Base-by-base conservation (phyloP, 2,113 vertebrate species). In the Haemorhous mexicanus region DNA sequence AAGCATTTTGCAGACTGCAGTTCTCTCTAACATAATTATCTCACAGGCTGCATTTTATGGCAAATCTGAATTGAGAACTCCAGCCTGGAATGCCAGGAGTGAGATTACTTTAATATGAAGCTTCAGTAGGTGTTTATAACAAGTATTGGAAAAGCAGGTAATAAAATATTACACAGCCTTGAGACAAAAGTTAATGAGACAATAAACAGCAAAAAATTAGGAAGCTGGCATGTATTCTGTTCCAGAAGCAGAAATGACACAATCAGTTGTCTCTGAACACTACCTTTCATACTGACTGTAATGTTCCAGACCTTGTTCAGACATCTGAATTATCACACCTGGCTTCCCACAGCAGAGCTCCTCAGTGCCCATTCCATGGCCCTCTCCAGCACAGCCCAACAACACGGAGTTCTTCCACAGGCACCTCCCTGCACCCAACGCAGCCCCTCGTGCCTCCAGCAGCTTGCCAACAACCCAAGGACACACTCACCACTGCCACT, bases 1-100 rank as follows among this genome's bases (percentile, higher is more conserved):
- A 91, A 91, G 68, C 75, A 87, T 89, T 97, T 84, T 84, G 73
- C 75, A 93, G 90, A 95, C 84, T 81, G 33, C 66, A 90, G 44
- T 49, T 84, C 64, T 87, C 73, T 84, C 44, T 89, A 86, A 90
- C n/a, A 26, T 32, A 89, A 94, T 94, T 91, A 87, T 79, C 46
- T 62, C 47, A 67, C 46, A 46, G 72, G 55, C 62, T 27, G 53
- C 77, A 67, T 87, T 97, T 95, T 87, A 87, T 6, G 3, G 84
- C 44, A 91, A 95, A 87, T 35, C 59, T 64, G 83, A 90, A 82
- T 26, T 73, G 62, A 81, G 75, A 85, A 66, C 46, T 26, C 32
- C 46, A n/a, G 32, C 41, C 61, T 77, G 37, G 73, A 81, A 91
- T 66, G 50, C 46, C 70, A 84, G 58, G 23, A 66, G 67, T 56